Evolutionary conservation across 2,888 invertebrate genomes (phyloP), one percentile per base, ranked within the genome.

Genomic region (Branchellion lobata): DNA sequence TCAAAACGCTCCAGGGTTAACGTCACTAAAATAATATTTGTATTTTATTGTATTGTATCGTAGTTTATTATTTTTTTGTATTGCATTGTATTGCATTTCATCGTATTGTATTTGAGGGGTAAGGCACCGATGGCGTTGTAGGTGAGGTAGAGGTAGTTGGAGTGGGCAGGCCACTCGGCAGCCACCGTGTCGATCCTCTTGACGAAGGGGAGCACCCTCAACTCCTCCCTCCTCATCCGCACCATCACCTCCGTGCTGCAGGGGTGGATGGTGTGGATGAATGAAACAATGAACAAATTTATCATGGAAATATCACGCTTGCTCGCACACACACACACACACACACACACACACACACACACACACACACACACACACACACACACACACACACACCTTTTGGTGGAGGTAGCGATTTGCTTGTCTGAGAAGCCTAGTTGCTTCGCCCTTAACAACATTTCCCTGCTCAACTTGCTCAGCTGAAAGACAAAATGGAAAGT

Each of bases 131-230:
- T 80, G 0, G 93, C 98, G 86, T 96, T 97, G 87, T 99, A 99
- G 0, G 99, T 99, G 36, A 97, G 87, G 86, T 98, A 99, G n/a
- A 99, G 90, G 86, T 99, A 99, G 88, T 99, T 99, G 0, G 99
- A 99, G 47, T 92, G 91, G 0, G 98, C 98, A 0, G 99, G 99
- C 96, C 97, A 99, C 88, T 99, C 99, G 0, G 97, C 99, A 57
- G 99, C 97, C 2, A 99, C 97, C 0, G 98, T 99, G 88, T 99
- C 98, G 83, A 99, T 98, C 90, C 96, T 95, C 88, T 98, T 98
- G 0, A 98, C 94, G 80, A 79, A 85, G 0, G 87, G 87, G 3
- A 78, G 82, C 47, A 87, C 84, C 0, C 83, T 83, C 14, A 82
- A 81, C 65, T 85, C 84, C 27, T 82, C 69, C 0, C 87, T 84